Conservation (phyloP, 2,113 vertebrate genomes). For the Rhipidura dahli region DNA sequence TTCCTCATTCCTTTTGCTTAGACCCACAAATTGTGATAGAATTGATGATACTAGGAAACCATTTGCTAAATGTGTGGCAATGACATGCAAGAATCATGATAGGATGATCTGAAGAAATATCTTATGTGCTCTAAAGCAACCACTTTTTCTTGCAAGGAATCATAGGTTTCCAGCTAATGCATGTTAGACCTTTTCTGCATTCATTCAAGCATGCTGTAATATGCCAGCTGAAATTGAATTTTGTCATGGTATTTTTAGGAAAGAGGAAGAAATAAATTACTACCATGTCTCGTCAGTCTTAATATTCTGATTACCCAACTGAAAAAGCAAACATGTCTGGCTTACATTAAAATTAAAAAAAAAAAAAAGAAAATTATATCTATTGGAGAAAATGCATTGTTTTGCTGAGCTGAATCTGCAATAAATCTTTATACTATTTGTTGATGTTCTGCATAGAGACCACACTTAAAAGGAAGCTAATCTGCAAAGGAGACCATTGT, state of each 20-base stretch:
- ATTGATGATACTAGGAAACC: neutral
- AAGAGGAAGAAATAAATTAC: neutral
- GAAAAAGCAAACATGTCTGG: neutral
- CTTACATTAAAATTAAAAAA: neutral
- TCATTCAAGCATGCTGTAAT: neutral
- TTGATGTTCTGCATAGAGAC: neutral
- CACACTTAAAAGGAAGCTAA: constrained; percentile 30
- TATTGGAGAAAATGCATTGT: neutral
- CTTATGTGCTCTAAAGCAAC: neutral
- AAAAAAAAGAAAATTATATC: neutral
- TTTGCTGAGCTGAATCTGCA: neutral
- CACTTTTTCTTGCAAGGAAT: neutral
- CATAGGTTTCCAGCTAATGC: neutral
- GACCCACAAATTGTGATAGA: neutral
- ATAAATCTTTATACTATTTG: neutral
- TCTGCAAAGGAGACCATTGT: neutral
- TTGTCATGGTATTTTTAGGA: neutral
- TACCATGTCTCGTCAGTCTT: neutral
- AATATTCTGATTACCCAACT: neutral
- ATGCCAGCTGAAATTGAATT: neutral
- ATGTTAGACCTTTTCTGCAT: neutral
- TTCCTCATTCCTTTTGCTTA: neutral
- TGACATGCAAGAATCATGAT: neutral
- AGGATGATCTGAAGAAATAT: neutral
- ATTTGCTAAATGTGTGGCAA: neutral